Base-by-base conservation (phyloP, 2,113 vertebrate species). In the Erythrolamprus reginae region DNA sequence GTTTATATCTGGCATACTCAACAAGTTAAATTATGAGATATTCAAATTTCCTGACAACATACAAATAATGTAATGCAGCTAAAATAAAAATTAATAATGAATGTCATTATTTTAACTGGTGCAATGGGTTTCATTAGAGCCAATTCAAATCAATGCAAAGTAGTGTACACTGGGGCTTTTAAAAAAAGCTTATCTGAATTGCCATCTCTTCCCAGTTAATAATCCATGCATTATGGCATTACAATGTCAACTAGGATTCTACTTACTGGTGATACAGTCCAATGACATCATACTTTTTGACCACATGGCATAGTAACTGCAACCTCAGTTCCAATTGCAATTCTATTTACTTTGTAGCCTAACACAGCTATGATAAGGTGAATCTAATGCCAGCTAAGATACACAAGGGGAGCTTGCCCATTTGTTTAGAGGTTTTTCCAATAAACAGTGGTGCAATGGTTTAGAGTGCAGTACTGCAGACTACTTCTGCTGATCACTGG, bases 401-500 rank as follows among this genome's bases (percentile, higher is more conserved):
- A 0, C 96, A 93, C 15, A 24, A 96, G 94, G 95, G 15, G 95
- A 96, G 95, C 96, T 96, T 96, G 95, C 94, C 84, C 77, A 97
- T 97, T 96, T 97, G 96, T 97, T 97, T 96, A 96, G 96, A 96
- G 95, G 96, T 97, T 95, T 96, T 96, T 65, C 28, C 47, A 3
- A 2, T 47, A 47, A 47, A 47, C 47, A 47, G 47, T 47, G 47
- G 47, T 6, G 6, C 47, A 47, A 6, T 47, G 47, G 3, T 47
- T 47, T 47, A 47, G 47, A 47, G 47, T 47, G 47, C 47, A 47
- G 47, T 47, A 47, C 47, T 47, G 47, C 3, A 47, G 47, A 6
- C 47, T 47, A 47, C 47, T 47, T 47, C 47, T 47, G 47, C 47
- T 47, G 47, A 47, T 47, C 47, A 47, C 47, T 4, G 47, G 47